Percentiles rank a stretch among this genome's conserved stretches.
These are phyloP conservation scores for Astyanax mexicanus DNA, from an alignment of 2,797 vertebrate genomes.

Conservation along the genomic window DNA sequence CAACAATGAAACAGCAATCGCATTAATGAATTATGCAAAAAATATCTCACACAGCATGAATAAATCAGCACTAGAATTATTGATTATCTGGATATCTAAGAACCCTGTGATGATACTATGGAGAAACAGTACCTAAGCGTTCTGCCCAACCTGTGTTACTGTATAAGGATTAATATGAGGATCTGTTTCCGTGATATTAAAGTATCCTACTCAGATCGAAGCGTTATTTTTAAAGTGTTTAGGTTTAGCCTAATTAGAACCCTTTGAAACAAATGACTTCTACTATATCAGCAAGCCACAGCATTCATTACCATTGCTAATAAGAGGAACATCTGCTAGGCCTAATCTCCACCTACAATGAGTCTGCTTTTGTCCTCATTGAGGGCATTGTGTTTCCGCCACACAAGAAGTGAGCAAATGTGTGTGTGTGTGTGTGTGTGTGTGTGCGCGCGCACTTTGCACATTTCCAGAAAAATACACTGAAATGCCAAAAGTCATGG, in stretches of 20 bases:
- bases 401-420: conserved; percentile 10
- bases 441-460: neutral
- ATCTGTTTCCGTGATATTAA: neutral
- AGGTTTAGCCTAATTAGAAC: conserved; percentile 36
- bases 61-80: conserved; percentile 32
- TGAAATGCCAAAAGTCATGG: too few species aligned
- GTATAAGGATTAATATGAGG: neutral
- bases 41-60: conserved; percentile 9
- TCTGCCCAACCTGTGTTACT: neutral
- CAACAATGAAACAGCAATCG: conserved; percentile 29
- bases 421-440: conserved; percentile 1
- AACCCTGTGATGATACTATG: neutral
- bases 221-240: neutral
- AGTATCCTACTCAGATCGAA: neutral
- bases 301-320: conserved; percentile 66
- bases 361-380: conserved; percentile 34
- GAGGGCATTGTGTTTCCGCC: conserved; percentile 39
- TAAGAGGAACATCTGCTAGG: conserved; percentile 65
- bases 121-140: neutral
- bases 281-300: conserved; percentile 55
- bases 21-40: conserved; percentile 41
- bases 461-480: neutral
- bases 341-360: conserved; percentile 53
- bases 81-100: conserved; percentile 24
- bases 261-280: conserved; percentile 55